These are phyloP conservation scores for Aythya baeri DNA, from an alignment of 2,113 vertebrate species.

Conservation along the genomic window DNA sequence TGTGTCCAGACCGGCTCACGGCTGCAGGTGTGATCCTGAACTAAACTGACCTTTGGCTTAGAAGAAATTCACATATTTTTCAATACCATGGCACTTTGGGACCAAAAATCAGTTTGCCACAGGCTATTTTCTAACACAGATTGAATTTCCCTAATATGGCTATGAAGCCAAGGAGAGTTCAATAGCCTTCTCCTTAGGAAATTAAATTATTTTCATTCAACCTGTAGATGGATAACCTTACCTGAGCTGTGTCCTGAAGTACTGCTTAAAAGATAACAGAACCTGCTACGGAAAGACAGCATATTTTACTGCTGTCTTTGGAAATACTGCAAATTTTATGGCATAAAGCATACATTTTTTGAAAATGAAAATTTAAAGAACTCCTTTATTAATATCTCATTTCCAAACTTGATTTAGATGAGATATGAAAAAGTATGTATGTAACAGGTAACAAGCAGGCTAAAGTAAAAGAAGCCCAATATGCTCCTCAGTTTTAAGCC, in stretches of 20 bases:
- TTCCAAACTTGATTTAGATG: neutral
- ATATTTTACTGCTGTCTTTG: constrained; percentile 2
- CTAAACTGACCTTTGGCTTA: constrained; percentile 28
- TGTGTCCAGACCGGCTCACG: neutral
- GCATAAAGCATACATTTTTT: neutral
- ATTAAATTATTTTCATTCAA: constrained; percentile 51
- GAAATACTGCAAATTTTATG: neutral
- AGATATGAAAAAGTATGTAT: neutral
- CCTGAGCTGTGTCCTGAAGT: constrained; percentile 11
- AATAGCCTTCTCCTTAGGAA: constrained; percentile 19
- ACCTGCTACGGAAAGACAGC: neutral
- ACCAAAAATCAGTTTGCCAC: constrained; percentile 43
- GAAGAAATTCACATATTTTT: constrained; percentile 40
- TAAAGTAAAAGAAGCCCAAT: neutral
- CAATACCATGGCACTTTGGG: neutral
- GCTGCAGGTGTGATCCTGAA: constrained; percentile 11
- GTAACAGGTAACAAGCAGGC: neutral
- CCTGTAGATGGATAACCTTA: constrained; percentile 18
- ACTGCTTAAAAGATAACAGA: constrained; percentile 10
- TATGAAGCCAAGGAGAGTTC: constrained; percentile 46
- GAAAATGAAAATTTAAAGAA: neutral
- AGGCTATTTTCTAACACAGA: constrained; percentile 48
- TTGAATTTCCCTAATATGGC: constrained; percentile 57
- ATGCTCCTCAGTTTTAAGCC: neutral
- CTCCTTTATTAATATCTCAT: neutral